Conservation (phyloP, 2,888 invertebrate species). For the Didymodactylos carnosus region DNA sequence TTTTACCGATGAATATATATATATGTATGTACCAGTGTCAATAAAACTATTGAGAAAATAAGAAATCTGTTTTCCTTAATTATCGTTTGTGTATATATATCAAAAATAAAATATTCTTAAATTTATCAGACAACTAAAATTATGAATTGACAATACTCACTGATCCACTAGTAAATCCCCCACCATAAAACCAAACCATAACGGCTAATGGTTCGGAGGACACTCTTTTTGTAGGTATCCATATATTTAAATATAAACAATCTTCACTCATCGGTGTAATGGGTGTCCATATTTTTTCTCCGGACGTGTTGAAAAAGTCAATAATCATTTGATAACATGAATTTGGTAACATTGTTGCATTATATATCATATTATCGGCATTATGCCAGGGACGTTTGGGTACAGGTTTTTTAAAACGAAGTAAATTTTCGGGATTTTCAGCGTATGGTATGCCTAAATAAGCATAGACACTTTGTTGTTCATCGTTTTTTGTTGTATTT, state of each 20-base stretch:
- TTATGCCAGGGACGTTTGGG: constrained; percentile 17
- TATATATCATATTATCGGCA: constrained; percentile 28
- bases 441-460: constrained; percentile 33
- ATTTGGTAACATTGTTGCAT: constrained; percentile 63
- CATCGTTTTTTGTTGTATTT: not conserved
- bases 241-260: constrained; percentile 80
- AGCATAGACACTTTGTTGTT: constrained; percentile 19
- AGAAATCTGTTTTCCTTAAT: not conserved
- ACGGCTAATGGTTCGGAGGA: constrained; percentile 4
- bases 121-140: no score
- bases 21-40: no score
- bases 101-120: no score
- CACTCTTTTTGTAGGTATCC: constrained; percentile 43
- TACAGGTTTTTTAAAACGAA: constrained; percentile 26
- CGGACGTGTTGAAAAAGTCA: constrained; percentile 38
- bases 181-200: constrained; percentile 64
- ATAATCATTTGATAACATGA: constrained; percentile 53
- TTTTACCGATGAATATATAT: no score
- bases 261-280: constrained; percentile 76
- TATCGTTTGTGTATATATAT: not conserved
- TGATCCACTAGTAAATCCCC: constrained; percentile 58
- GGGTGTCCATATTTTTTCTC: constrained; percentile 83
- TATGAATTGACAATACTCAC: no score
- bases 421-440: constrained; percentile 44
- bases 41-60: no score